Conservation (phyloP, 2,113 vertebrate species). For the Aldabrachelys gigantea region DNA sequence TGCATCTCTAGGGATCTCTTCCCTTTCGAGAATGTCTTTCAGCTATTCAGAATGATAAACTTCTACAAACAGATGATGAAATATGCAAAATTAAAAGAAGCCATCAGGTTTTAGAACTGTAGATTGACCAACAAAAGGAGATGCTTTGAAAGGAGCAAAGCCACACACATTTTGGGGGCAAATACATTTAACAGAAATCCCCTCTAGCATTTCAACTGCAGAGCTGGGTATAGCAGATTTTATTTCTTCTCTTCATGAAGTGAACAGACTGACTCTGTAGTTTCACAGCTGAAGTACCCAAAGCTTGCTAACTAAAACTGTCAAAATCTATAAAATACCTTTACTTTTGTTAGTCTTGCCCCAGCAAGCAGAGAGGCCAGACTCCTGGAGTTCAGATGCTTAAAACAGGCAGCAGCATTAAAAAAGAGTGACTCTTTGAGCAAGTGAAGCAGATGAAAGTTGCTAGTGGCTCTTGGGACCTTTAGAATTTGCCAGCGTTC, state of each 20-base stretch:
- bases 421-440: conserved; percentile 15
- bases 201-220: not conserved
- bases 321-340: conserved; percentile 32
- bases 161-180: conserved; percentile 28
- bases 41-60: not conserved
- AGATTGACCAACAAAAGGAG: not conserved
- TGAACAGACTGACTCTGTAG: not conserved
- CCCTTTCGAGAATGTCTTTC: not conserved
- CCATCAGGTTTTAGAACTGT: not conserved
- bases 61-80: not conserved
- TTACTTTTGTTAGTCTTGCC: conserved; percentile 45
- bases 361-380: not conserved
- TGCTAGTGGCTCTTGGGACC: not conserved
- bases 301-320: conserved; percentile 16
- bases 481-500: not conserved
- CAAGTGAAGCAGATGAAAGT: conserved; percentile 32
- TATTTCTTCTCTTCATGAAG: conserved; percentile 8
- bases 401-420: not conserved
- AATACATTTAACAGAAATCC: conserved; percentile 22
- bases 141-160: conserved; percentile 32
- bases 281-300: conserved; percentile 30
- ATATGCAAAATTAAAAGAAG: not conserved
- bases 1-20: not conserved
- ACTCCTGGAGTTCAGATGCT: not conserved
- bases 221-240: conserved; percentile 11